Evolutionary conservation across 2,888 invertebrate genomes (phyloP), one percentile per base, ranked within the genome.

Genomic region (Campopleginae sp.): DNA sequence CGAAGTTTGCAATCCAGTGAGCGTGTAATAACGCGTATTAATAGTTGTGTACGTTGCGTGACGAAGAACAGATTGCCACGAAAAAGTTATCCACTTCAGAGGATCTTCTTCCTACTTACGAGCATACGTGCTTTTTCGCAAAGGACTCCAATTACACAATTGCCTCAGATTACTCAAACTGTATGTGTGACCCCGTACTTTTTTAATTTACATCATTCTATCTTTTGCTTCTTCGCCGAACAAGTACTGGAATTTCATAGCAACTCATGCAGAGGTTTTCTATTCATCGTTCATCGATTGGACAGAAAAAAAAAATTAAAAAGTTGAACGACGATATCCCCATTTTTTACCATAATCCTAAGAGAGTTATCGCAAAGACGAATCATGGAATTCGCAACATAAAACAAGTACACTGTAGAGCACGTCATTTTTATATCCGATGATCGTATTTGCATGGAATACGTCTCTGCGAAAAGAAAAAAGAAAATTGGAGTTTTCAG

Each of bases 21-120:
- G 72, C 77, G 68, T 66, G 68, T 65, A 63, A 71, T 79, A 79
- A 79, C 63, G 61, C 48, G 79, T 54, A 78, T 71, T 71, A 79
- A 79, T 79, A 71, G 71, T 78, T 58, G 70, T 63, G 46, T 58
- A 51, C 17, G 66, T 77, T 51, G 51, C 54, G 17, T 42, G 54
- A 14, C 12, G 12, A 65, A 46, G 31, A 78, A 42, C 54, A 44
- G n/a, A 68, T 68, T 44, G 44, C 17, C 31, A 54, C 58, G 12
- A 12, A 8, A 8, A 12, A 38, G 42, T 58, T 58, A 46, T 58
- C 68, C 23, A 17, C 63, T 75, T 23, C 33, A 48, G 14, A 48
- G 12, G 33, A 46, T 46, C 75, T 75, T 46, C 27, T 27, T 31
- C 33, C 33, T 2, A 19, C 19, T 23, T 54, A n/a, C 1, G 1